Percentiles rank a stretch among this genome's conserved stretches.
phyloP scores from a whole-genome alignment of 2,797 vertebrate genomes.

The Rhincodon typus region DNA sequence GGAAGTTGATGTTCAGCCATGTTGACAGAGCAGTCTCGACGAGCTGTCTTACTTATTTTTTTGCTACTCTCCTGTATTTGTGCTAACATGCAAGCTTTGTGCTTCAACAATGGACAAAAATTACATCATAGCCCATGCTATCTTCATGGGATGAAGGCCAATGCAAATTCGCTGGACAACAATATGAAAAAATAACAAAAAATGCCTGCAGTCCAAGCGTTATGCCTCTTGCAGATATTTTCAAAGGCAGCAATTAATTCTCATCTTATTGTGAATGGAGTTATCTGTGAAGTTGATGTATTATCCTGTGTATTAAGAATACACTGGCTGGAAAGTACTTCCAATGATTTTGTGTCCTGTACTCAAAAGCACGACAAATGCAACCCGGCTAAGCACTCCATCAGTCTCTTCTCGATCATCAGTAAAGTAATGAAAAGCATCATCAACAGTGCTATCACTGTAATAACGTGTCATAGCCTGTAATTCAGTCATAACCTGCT shows the following conservation, averaged over 20 bases:
- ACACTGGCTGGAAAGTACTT: neutral
- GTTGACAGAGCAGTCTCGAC: no score
- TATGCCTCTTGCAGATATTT: neutral
- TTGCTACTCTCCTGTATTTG: no score
- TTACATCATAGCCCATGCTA: neutral
- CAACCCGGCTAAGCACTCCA: no score
- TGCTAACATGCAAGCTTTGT: neutral
- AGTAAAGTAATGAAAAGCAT: no score
- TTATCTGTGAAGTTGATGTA: neutral
- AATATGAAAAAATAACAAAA: neutral
- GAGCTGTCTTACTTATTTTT: no score
- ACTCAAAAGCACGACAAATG: no score
- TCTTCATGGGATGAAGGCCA: neutral
- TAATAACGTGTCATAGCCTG: no score
- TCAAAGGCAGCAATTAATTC: neutral
- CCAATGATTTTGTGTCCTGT: no score
- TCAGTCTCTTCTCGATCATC: no score
- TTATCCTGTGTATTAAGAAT: neutral
- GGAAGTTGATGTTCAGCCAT: no score
- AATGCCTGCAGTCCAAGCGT: neutral
- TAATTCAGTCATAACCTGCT: no score
- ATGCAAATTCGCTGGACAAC: neutral
- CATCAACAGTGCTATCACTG: no score
- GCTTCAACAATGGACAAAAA: neutral
- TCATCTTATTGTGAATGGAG: neutral